Evolutionary conservation across 2,888 invertebrate genomes (phyloP).

Genomic region (Stenichneumon culpator): DNA sequence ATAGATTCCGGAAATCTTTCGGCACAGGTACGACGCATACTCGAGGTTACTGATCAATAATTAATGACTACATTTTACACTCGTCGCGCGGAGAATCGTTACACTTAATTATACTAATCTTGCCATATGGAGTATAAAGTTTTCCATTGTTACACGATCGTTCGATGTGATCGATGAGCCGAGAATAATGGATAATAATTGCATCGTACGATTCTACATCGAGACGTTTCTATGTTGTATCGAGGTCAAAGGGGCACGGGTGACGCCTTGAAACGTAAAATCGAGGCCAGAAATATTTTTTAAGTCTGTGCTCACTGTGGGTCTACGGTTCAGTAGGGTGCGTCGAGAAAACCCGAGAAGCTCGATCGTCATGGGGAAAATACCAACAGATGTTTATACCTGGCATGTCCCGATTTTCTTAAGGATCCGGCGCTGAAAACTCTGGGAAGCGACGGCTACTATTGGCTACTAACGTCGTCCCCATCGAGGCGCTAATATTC

Average conservation of each 20-base stretch:
- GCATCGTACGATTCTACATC: background rate
- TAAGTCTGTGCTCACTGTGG: constrained; percentile 46
- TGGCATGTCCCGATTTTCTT: constrained; percentile 58
- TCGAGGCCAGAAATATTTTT: constrained; percentile 45
- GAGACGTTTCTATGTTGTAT: background rate
- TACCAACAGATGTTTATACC: constrained; percentile 67
- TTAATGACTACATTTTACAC: constrained; percentile 40
- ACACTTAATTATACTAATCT: background rate
- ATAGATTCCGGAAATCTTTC: constrained; percentile 57
- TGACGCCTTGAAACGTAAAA: background rate
- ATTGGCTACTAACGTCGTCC: constrained; percentile 45
- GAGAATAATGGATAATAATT: background rate
- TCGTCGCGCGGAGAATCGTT: background rate
- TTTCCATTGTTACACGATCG: background rate
- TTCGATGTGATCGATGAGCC: background rate
- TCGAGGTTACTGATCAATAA: constrained; percentile 36
- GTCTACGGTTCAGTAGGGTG: constrained; percentile 7
- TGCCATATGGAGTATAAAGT: background rate
- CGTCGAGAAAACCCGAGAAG: background rate
- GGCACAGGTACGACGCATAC: constrained; percentile 42
- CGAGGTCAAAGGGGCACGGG: constrained; percentile 10
- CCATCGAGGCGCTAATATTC: constrained; percentile 6
- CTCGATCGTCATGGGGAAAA: constrained; percentile 12
- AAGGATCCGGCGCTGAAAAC: constrained; percentile 43
- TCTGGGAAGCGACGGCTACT: constrained; percentile 40